phyloP scores from a whole-genome alignment of 2,797 vertebrate genomes.

The Xiphophorus birchmanni region DNA sequence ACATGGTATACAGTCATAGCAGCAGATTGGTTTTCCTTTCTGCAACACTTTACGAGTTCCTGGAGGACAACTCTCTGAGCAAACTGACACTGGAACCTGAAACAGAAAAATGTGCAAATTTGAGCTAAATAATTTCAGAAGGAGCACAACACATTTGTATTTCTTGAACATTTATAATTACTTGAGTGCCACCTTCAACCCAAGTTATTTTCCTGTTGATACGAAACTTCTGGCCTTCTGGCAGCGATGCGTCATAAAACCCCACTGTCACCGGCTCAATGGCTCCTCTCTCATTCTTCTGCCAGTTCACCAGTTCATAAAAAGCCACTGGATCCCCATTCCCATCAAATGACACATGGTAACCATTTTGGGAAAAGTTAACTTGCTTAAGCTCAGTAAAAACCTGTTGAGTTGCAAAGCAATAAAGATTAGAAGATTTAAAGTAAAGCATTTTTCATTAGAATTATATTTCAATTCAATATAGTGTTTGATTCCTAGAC shows the following conservation, averaged over 20 bases:
- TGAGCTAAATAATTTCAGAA: not conserved
- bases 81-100: not conserved
- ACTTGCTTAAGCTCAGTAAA: not conserved
- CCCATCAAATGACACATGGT: not conserved
- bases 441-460: not conserved
- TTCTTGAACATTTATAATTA: not conserved
- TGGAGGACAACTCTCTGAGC: not conserved
- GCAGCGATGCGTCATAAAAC: not conserved
- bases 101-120: not conserved
- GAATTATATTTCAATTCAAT: not conserved
- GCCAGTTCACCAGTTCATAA: not conserved
- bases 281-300: not conserved
- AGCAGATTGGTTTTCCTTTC: slow-evolving; percentile 31
- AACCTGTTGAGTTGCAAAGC: not conserved
- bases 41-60: not conserved
- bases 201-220: not conserved
- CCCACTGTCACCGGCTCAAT: not conserved
- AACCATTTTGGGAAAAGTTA: not conserved
- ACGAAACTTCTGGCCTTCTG: not conserved
- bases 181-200: not conserved
- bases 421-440: not conserved
- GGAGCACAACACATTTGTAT: not conserved
- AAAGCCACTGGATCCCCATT: not conserved
- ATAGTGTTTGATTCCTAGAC: slow-evolving; percentile 30
- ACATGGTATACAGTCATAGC: not conserved